Evolutionary conservation across 2,888 invertebrate species (phyloP), one percentile per base, ranked within the genome.

Genomic region (Bembecia ichneumoniformis): DNA sequence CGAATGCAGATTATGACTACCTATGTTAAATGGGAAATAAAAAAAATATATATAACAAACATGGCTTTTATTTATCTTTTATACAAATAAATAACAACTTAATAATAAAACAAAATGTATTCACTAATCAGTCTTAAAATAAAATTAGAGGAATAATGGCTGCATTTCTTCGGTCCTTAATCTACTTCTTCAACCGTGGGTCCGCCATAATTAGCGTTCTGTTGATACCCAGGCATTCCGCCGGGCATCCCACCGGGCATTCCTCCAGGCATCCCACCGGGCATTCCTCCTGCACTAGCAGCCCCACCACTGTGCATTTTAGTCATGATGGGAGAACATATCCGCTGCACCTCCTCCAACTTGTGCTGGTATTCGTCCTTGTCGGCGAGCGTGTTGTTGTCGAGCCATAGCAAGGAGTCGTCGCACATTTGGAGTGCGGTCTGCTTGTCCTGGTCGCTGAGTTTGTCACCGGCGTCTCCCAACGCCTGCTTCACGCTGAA

Each of bases 401-500:
- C 93, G 55, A 93, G 66, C 93, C 93, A 93, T 49, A 78, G 81
- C 46, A 92, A 67, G 28, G 28, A 11, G 88, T 77, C 49, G 89
- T 89, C 0, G 88, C 86, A 58, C 89, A 89, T 51, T 75, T 72
- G 4, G 60, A 64, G 35, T 63, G 58, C 0, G 75, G 74, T 50
- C 58, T 67, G 66, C 67, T 90, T 91, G 58, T 93, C 93, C 7
- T 80, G 74, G 16, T 88, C 84, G 11, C 76, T 73, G 45, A 94
- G 66, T 61, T 88, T 90, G 35, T 75, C 78, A 1, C 73, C 74
- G 9, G 86, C 77, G 2, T 90, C 89, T 28, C 89, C 87, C 2
- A 88, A 68, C 0, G 91, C 89, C 63, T 91, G 91, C 58, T 90
- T 91, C 43, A 90, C 89, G 50, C 84, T 83, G 71, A 90, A 92